Conservation (phyloP, 2,888 invertebrate species). For the Leucoptera coffeella region DNA sequence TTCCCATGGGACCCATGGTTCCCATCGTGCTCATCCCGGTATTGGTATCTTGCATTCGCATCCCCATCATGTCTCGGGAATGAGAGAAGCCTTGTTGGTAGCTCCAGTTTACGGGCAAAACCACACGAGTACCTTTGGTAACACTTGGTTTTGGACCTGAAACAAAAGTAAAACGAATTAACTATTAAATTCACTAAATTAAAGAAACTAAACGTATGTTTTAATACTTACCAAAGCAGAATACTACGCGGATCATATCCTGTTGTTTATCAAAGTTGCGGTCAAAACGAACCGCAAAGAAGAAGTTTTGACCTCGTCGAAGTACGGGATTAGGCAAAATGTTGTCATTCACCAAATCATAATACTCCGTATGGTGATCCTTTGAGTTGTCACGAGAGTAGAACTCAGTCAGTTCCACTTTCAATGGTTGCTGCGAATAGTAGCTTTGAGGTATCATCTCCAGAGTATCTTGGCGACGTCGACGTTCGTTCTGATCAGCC, state of each 20-base stretch:
- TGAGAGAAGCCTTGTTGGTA: constrained; percentile 37
- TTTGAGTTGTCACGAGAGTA: constrained; percentile 59
- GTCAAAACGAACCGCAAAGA: constrained; percentile 61
- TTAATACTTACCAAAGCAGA: constrained; percentile 55
- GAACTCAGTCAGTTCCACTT: constrained; percentile 58
- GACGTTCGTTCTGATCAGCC: constrained; percentile 46
- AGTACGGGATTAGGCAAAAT: constrained; percentile 57
- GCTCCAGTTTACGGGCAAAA: constrained; percentile 50
- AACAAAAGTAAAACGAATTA: constrained; percentile 6
- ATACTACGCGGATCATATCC: constrained; percentile 58
- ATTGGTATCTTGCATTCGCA: constrained; percentile 28
- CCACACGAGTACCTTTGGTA: constrained; percentile 59
- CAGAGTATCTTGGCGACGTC: constrained; percentile 44
- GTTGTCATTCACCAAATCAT: constrained; percentile 55
- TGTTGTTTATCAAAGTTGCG: constrained; percentile 54
- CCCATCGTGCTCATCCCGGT: constrained; percentile 6
- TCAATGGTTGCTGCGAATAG: constrained; percentile 50
- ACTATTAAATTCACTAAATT: background rate
- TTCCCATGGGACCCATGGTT: constrained; percentile 14
- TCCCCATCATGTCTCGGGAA: constrained; percentile 28
- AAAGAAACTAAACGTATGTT: constrained; percentile 3
- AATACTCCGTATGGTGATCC: constrained; percentile 61
- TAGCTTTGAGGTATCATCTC: constrained; percentile 46
- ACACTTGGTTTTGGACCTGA: constrained; percentile 59
- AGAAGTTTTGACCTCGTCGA: constrained; percentile 64